Conservation (phyloP, 2,113 vertebrate genomes). For the Platichthys stellatus region DNA sequence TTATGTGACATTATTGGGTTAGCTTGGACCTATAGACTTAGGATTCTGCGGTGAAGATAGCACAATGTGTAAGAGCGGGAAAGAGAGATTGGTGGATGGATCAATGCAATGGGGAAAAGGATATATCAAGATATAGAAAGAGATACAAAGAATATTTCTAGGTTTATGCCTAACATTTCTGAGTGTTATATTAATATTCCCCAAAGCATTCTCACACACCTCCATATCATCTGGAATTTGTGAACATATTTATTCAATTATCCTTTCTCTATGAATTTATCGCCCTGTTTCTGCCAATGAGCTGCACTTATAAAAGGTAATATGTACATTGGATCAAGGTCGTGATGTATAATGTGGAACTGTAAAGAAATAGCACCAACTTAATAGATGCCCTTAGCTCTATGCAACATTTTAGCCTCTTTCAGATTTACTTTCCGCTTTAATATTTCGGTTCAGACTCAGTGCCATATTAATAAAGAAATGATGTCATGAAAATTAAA, state of each 20-base stretch:
- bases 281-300: not conserved
- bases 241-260: too few relatives aligned
- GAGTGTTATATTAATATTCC: constrained; percentile 7
- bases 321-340: not conserved
- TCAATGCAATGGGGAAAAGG: not conserved
- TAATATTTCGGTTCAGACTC: too few relatives aligned
- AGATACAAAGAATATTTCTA: constrained; percentile 1
- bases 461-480: too few relatives aligned
- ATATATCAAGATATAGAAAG: not conserved
- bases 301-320: not conserved
- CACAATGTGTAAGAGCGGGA: constrained; percentile 8
- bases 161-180: constrained; percentile 1
- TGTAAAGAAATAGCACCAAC: not conserved
- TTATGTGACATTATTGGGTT: constrained; percentile 74
- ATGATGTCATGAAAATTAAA: too few relatives aligned
- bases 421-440: too few relatives aligned
- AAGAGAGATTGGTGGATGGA: not conserved
- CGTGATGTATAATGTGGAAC: not conserved
- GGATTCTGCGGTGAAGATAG: constrained; percentile 23
- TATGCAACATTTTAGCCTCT: too few relatives aligned
- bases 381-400: too few relatives aligned
- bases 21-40: constrained; percentile 40
- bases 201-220: constrained; percentile 1
- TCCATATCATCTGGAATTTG: too few relatives aligned
- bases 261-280: too few relatives aligned